phyloP scores from a whole-genome alignment of 2,797 vertebrate genomes.

The Gymnothorax reevesii region DNA sequence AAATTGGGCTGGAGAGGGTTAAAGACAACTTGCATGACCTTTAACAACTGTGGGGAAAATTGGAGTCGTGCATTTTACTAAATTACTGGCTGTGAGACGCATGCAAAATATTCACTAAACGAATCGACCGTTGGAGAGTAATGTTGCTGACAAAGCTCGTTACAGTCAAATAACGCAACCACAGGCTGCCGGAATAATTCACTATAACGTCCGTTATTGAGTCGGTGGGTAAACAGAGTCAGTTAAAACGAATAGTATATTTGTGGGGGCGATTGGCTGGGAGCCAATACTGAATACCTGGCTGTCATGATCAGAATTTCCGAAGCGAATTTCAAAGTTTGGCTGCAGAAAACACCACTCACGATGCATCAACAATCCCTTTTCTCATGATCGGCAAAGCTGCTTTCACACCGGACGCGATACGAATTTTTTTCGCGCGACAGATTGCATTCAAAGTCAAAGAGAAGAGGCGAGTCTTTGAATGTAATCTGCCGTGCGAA shows the following conservation, averaged over 20 bases:
- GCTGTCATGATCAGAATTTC: neutral
- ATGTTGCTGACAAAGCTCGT: neutral
- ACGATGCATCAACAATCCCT: conserved; percentile 14
- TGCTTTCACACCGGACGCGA: no score
- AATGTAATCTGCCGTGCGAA: no score
- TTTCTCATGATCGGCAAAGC: conserved; percentile 1
- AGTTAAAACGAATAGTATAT: neutral
- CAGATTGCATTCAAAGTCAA: no score
- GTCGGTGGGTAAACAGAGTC: neutral
- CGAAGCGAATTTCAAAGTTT: conserved; percentile 15
- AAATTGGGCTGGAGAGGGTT: no score
- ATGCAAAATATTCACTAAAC: neutral
- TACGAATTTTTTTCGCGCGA: no score
- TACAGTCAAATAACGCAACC: neutral
- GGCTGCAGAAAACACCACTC: conserved; percentile 36
- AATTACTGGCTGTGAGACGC: neutral
- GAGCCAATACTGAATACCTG: neutral
- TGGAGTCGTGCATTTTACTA: neutral
- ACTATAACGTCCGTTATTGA: neutral
- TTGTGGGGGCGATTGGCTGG: neutral
- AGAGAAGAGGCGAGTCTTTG: no score
- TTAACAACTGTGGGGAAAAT: neutral
- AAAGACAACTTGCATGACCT: neutral
- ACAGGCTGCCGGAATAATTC: neutral
- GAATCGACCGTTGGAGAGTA: neutral